Conservation (phyloP, 2,797 vertebrate species). For the Otolemur crassicaudatus region DNA sequence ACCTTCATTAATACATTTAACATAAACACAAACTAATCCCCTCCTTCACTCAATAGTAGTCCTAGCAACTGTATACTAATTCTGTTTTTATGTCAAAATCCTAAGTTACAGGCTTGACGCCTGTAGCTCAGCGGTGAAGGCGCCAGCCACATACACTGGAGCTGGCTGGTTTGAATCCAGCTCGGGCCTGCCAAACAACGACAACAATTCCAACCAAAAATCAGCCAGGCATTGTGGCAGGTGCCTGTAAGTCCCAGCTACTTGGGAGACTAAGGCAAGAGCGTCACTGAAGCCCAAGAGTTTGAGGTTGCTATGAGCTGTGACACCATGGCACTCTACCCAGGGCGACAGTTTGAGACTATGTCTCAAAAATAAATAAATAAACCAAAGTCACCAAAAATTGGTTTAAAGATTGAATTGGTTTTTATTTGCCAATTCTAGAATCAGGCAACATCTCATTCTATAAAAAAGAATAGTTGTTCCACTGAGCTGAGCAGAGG, state of each 20-base stretch:
- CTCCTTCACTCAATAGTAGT: neutral
- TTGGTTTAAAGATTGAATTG: neutral
- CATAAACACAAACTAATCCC: neutral
- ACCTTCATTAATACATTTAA: neutral
- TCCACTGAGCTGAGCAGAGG: neutral
- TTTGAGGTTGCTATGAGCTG: too few species aligned
- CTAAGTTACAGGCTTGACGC: neutral
- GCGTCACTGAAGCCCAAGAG: too few species aligned
- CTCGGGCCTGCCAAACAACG: too few species aligned
- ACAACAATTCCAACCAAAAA: too few species aligned
- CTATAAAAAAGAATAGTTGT: neutral
- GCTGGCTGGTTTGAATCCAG: too few species aligned
- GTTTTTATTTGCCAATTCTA: neutral
- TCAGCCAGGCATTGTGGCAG: too few species aligned
- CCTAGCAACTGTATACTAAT: neutral
- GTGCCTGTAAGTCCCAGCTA: too few species aligned
- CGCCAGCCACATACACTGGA: too few species aligned
- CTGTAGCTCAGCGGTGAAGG: too few species aligned
- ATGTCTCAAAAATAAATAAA: neutral
- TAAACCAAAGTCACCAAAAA: neutral
- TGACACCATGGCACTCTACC: too few species aligned
- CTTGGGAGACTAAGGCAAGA: too few species aligned
- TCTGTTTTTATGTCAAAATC: neutral
- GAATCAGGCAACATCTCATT: neutral
- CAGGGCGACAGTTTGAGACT: too few species aligned